Conservation (phyloP, 2,113 vertebrate genomes). For the Machaerirhynchus nigripectus region DNA sequence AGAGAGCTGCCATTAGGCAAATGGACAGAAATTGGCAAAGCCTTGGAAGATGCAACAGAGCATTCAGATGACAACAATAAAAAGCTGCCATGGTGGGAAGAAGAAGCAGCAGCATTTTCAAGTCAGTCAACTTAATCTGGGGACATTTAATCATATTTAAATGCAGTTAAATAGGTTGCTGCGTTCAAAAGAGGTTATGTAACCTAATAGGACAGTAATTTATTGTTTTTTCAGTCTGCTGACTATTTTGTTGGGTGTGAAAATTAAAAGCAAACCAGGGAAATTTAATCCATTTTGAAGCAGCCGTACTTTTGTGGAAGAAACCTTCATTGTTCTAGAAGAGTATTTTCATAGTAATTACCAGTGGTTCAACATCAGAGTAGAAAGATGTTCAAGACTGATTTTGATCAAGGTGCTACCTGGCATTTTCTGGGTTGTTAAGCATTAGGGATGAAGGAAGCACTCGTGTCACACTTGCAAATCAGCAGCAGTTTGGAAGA, state of each 20-base stretch:
- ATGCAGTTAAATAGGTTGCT: neutral
- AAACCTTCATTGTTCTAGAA: neutral
- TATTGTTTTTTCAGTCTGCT: accelerated
- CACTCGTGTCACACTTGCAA: neutral
- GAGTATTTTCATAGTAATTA: neutral
- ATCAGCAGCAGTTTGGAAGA: neutral
- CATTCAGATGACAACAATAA: neutral
- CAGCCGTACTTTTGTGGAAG: neutral
- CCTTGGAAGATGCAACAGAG: neutral
- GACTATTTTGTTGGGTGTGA: neutral
- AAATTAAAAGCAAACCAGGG: neutral
- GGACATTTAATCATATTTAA: neutral
- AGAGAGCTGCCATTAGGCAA: neutral
- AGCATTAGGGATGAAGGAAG: neutral
- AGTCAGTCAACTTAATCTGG: neutral
- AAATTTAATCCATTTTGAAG: neutral
- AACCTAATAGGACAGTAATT: neutral
- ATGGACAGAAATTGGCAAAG: neutral
- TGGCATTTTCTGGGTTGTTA: neutral
- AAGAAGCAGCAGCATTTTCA: neutral
- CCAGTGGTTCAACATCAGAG: neutral
- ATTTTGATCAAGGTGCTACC: neutral
- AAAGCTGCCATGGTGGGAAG: too few relatives aligned
- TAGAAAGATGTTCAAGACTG: neutral
- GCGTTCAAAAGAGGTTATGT: neutral